phyloP scores from a whole-genome alignment of 2,113 vertebrate species.

The Plectropomus leopardus region DNA sequence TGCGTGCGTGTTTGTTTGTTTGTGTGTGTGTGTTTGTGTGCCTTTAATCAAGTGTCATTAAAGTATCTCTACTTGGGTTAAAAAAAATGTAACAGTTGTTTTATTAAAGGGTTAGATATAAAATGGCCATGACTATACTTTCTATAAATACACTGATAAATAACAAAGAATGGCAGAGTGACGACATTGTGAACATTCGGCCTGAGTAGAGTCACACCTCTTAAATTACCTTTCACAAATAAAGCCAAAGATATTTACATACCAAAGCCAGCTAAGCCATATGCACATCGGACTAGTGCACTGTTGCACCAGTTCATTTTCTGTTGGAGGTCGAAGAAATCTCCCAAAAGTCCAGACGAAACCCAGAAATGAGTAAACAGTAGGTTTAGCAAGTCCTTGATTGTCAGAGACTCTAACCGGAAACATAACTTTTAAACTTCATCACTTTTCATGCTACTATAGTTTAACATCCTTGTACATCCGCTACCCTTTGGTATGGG shows the following conservation, averaged over 20 bases:
- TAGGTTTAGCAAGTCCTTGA: conserved; percentile 21
- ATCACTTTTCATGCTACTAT: conserved; percentile 24
- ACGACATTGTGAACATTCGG: conserved; percentile 70
- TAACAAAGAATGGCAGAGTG: conserved; percentile 73
- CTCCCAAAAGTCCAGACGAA: conserved; percentile 46
- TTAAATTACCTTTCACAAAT: conserved; percentile 84
- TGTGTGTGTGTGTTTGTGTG: not conserved
- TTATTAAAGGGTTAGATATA: conserved; percentile 68
- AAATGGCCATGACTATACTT: conserved; percentile 63
- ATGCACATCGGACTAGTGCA: conserved; percentile 53
- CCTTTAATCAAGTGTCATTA: conserved; percentile 37
- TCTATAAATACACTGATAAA: conserved; percentile 87
- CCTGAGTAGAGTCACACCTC: conserved; percentile 77
- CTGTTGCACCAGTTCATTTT: conserved; percentile 51
- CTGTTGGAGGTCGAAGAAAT: conserved; percentile 34
- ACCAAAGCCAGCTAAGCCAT: conserved; percentile 67
- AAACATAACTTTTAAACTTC: conserved; percentile 17
- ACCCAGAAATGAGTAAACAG: conserved; percentile 34
- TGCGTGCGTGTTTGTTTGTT: not conserved
- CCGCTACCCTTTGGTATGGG: not conserved
- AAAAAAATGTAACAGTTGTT: conserved; percentile 34
- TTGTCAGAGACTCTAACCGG: conserved; percentile 18
- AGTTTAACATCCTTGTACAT: conserved; percentile 41
- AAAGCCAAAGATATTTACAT: conserved; percentile 83
- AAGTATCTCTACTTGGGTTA: conserved; percentile 40